Percentiles rank a stretch among this genome's conserved stretches.
phyloP scores from a whole-genome alignment of 2,113 vertebrate species.

The Hyaena hyaena region DNA sequence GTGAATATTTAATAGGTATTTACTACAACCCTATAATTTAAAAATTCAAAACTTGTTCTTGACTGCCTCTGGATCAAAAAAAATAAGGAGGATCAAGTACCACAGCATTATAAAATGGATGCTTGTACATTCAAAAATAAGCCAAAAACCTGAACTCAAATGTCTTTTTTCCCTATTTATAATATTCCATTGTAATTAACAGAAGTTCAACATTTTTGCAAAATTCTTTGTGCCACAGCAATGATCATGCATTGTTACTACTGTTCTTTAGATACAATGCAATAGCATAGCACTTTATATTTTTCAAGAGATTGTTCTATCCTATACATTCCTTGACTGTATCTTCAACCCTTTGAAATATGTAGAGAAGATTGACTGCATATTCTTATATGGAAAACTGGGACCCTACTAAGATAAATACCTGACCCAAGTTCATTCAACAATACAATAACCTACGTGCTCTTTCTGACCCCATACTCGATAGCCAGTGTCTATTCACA shows the following conservation, averaged over 20 bases:
- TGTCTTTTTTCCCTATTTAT: background rate
- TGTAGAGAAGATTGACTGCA: background rate
- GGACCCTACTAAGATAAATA: background rate
- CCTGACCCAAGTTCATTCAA: background rate
- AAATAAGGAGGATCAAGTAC: background rate
- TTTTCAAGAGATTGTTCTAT: background rate
- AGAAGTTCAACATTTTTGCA: background rate
- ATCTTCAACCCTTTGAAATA: background rate
- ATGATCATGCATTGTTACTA: background rate
- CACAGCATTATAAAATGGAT: background rate
- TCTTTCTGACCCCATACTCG: background rate
- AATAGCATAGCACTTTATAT: background rate
- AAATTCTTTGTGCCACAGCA: background rate
- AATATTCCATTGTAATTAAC: background rate
- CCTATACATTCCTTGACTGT: background rate
- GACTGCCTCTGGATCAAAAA: background rate
- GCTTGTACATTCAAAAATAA: background rate
- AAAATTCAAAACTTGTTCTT: slow-evolving; percentile 1
- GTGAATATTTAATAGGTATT: background rate
- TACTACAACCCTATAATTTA: background rate
- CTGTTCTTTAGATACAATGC: background rate
- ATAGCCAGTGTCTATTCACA: background rate
- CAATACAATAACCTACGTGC: too few species aligned
- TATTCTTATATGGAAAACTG: background rate
- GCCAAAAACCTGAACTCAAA: background rate